Conservation (phyloP, 1,140 invertebrate species). For the Acromyrmex heyeri region DNA sequence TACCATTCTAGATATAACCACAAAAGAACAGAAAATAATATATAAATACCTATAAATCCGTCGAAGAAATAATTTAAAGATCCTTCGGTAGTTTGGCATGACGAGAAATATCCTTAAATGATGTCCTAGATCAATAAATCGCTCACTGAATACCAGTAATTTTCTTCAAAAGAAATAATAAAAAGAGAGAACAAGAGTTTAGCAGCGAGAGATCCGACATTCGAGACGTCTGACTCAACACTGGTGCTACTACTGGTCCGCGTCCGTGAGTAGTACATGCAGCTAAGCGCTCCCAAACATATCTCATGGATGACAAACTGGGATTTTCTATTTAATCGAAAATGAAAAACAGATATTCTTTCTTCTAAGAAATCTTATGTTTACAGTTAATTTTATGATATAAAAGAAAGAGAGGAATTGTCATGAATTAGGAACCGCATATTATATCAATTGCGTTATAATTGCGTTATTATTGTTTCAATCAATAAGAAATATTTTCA, state of each 20-base stretch:
- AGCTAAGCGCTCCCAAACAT: constrained; percentile 39
- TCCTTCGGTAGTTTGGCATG: constrained; percentile 6
- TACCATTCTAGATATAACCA: neutral
- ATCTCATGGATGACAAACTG: neutral
- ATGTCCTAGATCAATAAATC: neutral
- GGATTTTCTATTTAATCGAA: constrained; percentile 11
- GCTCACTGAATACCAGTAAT: neutral
- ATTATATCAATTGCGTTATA: neutral
- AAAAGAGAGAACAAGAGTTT: neutral
- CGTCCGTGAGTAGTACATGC: constrained; percentile 69
- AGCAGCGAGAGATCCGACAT: constrained; percentile 43
- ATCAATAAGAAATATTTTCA: neutral
- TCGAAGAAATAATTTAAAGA: constrained; percentile 5
- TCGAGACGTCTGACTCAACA: constrained; percentile 71
- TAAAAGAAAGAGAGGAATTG: neutral
- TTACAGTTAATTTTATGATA: neutral
- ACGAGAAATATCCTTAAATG: neutral
- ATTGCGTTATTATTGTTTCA: neutral
- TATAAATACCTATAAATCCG: constrained; percentile 33
- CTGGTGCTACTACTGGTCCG: constrained; percentile 66
- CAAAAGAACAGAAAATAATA: neutral
- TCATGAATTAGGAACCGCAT: neutral
- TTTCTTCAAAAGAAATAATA: neutral
- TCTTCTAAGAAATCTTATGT: neutral
- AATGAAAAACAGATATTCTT: neutral